Evolutionary conservation across 2,113 vertebrate species (phyloP).

Genomic region (Piprites chloris): DNA sequence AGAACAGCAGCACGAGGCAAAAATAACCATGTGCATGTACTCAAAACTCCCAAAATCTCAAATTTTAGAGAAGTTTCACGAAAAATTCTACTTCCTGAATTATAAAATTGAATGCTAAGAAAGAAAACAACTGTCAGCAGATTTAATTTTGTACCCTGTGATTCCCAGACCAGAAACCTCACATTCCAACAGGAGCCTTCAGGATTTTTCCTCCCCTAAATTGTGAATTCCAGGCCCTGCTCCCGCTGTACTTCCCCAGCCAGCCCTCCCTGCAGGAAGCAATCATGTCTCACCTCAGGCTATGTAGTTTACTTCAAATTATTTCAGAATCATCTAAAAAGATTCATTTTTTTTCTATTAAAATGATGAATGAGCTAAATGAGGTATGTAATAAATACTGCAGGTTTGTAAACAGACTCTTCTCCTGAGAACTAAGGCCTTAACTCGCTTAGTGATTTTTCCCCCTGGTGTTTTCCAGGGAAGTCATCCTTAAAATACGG

Average conservation of each 20-base stretch:
- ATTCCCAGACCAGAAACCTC: not conserved
- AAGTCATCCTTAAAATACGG: constrained; percentile 70
- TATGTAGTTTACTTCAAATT: constrained; percentile 70
- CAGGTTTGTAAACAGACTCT: constrained; percentile 87
- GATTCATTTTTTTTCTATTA: constrained; percentile 90
- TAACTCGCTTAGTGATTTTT: constrained; percentile 75
- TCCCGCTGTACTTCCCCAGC: not conserved
- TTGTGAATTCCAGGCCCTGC: constrained; percentile 50
- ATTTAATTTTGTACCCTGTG: not conserved
- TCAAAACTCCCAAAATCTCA: not conserved
- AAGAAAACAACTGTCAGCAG: not conserved
- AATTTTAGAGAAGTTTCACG: not conserved
- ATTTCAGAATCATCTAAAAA: constrained; percentile 81
- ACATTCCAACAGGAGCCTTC: not conserved
- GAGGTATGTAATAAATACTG: constrained; percentile 93
- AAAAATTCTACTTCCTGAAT: not conserved
- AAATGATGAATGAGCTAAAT: constrained; percentile 92
- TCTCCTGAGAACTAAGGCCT: constrained; percentile 75
- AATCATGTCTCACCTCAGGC: constrained; percentile 75
- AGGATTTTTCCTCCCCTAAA: constrained; percentile 14
- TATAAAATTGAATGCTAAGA: not conserved
- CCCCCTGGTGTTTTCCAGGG: constrained; percentile 63
- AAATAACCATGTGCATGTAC: accelerated
- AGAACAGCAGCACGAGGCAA: not conserved
- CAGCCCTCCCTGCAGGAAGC: constrained; percentile 33